phyloP scores from a whole-genome alignment of 1,140 invertebrate genomes.

The Drosophila takahashii region DNA sequence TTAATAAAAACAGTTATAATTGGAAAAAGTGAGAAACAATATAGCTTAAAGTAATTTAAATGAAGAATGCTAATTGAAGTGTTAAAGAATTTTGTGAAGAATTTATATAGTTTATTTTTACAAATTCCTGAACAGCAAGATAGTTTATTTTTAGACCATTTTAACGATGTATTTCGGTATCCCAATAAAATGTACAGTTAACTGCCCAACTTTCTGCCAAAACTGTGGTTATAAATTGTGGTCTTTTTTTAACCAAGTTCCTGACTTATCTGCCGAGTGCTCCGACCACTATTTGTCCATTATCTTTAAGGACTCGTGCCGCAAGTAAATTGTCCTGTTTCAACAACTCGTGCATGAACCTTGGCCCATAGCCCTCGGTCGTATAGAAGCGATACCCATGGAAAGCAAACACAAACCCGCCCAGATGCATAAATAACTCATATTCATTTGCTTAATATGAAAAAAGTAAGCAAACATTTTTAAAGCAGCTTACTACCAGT shows the following conservation, averaged over 20 bases:
- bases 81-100: not conserved
- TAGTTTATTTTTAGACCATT: too few relatives aligned
- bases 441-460: conserved; percentile 47
- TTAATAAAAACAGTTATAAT: conserved; percentile 13
- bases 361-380: conserved; percentile 30
- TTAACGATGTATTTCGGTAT: not conserved
- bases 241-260: not conserved
- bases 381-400: conserved; percentile 31
- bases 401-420: conserved; percentile 40
- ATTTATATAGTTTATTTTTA: not conserved
- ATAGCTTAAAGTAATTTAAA: not conserved
- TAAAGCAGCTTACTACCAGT: conserved; percentile 47
- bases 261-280: conserved; percentile 12
- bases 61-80: not conserved
- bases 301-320: conserved; percentile 43
- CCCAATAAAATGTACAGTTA: not conserved
- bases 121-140: too few relatives aligned
- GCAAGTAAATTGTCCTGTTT: conserved; percentile 60
- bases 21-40: conserved; percentile 1
- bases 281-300: conserved; percentile 34
- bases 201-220: not conserved
- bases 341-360: conserved; percentile 64
- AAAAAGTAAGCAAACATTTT: conserved; percentile 40
- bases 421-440: conserved; percentile 51
- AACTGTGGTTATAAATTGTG: conserved; percentile 8